Evolutionary conservation across 2,888 invertebrate genomes (phyloP).

Genomic region (Liodrosophila aerea): DNA sequence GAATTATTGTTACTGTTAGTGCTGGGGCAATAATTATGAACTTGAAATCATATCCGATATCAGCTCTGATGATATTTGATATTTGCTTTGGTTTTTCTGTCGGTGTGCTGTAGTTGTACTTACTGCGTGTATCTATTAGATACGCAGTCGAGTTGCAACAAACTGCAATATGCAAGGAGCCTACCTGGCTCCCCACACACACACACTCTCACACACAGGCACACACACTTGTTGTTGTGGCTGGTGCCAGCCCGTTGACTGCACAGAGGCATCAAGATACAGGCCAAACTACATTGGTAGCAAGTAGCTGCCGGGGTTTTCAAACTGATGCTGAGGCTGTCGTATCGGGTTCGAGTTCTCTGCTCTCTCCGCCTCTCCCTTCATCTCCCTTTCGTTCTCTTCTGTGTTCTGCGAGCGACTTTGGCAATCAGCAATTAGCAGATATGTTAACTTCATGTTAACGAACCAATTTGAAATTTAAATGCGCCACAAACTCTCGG

Average conservation of each 20-base stretch:
- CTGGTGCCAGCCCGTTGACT: slow-evolving; percentile 36
- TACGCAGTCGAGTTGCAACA: slow-evolving; percentile 64
- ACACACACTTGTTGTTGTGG: slow-evolving; percentile 51
- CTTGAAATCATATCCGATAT: too few species aligned
- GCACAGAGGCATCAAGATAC: slow-evolving; percentile 76
- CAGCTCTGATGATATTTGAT: not conserved
- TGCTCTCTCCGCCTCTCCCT: slow-evolving; percentile 15
- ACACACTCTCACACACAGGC: slow-evolving; percentile 49
- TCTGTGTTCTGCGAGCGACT: slow-evolving; percentile 63
- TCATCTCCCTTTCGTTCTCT: slow-evolving; percentile 14
- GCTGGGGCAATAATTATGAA: too few species aligned
- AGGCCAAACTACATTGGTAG: slow-evolving; percentile 69
- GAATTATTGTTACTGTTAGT: too few species aligned
- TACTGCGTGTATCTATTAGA: slow-evolving; percentile 72
- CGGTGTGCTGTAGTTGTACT: slow-evolving; percentile 18
- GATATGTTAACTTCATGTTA: slow-evolving; percentile 79
- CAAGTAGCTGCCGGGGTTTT: slow-evolving; percentile 69
- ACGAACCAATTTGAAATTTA: slow-evolving; percentile 78
- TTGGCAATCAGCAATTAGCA: slow-evolving; percentile 78
- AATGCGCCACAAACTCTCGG: slow-evolving; percentile 74
- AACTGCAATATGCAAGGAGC: slow-evolving; percentile 67
- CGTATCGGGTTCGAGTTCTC: slow-evolving; percentile 33
- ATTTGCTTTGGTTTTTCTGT: slow-evolving; percentile 19
- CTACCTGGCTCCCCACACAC: slow-evolving; percentile 48
- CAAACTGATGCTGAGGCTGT: slow-evolving; percentile 26